phyloP scores from a whole-genome alignment of 2,888 invertebrate species.

The Pseudococcus longispinus region DNA sequence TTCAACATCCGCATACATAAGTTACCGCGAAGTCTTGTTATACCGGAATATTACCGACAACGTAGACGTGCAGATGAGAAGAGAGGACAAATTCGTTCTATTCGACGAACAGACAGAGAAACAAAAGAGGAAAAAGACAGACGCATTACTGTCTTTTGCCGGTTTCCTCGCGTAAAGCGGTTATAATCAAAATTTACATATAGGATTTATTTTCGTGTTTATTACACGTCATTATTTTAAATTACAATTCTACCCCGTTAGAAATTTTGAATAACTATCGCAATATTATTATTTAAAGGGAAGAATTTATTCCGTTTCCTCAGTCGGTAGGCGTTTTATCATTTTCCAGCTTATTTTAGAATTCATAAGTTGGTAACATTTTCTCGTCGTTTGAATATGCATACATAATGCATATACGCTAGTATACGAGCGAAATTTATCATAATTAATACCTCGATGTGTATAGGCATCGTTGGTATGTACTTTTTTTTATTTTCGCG shows the following conservation, averaged over 20 bases:
- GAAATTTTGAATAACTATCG: conserved; percentile 57
- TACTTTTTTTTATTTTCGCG: not conserved
- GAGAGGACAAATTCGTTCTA: conserved; percentile 55
- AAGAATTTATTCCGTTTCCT: conserved; percentile 53
- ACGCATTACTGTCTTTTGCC: conserved; percentile 56
- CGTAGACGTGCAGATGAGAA: conserved; percentile 23
- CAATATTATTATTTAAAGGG: conserved; percentile 55
- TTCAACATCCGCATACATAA: conserved; percentile 56
- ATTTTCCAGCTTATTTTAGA: conserved; percentile 49
- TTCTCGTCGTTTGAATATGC: conserved; percentile 36
- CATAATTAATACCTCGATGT: conserved; percentile 17
- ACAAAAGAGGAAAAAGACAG: conserved; percentile 54
- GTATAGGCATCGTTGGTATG: not conserved
- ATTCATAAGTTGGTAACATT: conserved; percentile 48
- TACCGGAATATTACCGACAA: conserved; percentile 30
- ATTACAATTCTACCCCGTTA: conserved; percentile 55
- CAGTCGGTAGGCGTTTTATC: conserved; percentile 48
- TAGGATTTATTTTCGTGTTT: conserved; percentile 57
- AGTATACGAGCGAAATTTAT: conserved; percentile 26
- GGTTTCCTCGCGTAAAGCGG: conserved; percentile 50
- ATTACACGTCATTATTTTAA: conserved; percentile 58
- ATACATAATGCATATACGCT: conserved; percentile 7
- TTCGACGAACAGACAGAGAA: conserved; percentile 52
- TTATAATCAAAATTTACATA: conserved; percentile 57
- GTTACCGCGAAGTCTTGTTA: conserved; percentile 49